Percentiles rank a stretch among this genome's conserved stretches.
Evolutionary conservation across 30 jellyfish, hydroid and myxozoan genomes (phyloP).

Genomic region (Pelagia noctiluca): DNA sequence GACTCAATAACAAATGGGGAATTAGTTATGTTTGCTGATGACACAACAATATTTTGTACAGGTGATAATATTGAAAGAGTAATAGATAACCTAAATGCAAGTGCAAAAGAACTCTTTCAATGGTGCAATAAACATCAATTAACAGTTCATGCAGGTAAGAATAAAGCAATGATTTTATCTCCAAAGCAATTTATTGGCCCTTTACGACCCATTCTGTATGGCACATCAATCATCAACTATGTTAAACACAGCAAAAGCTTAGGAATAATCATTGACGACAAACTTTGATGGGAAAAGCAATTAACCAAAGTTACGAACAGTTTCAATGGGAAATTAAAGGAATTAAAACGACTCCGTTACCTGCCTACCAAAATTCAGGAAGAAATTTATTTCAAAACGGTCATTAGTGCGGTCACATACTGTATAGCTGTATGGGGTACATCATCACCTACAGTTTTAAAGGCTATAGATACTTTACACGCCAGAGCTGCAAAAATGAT

Average conservation of each 20-base stretch:
- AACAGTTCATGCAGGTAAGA: conserved; percentile 46
- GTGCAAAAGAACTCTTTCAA: conserved; percentile 3
- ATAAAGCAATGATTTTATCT: conserved; percentile 29
- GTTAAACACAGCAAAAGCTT: conserved; percentile 29
- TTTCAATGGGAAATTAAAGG: neutral
- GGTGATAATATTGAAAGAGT: conserved; percentile 17
- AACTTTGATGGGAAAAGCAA: conserved; percentile 39
- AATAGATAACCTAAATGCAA: conserved; percentile 1
- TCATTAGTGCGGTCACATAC: conserved; percentile 19
- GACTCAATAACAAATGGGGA: conserved; percentile 37
- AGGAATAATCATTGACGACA: conserved; percentile 45
- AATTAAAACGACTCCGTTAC: neutral
- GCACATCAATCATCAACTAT: neutral
- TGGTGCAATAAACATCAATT: conserved; percentile 15
- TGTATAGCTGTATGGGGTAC: conserved; percentile 44
- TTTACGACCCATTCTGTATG: conserved; percentile 31
- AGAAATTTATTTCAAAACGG: neutral
- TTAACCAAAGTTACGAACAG: neutral
- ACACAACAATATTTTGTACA: conserved; percentile 26
- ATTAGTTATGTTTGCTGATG: conserved; percentile 36
- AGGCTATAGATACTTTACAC: conserved; percentile 10
- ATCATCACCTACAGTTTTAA: conserved; percentile 32
- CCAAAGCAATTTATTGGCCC: conserved; percentile 33
- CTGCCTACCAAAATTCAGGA: neutral
- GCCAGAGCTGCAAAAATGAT: conserved; percentile 42